Evolutionary conservation across 1,140 invertebrate species (phyloP), one percentile per base, ranked within the genome.

Genomic region (Littorina saxatilis): DNA sequence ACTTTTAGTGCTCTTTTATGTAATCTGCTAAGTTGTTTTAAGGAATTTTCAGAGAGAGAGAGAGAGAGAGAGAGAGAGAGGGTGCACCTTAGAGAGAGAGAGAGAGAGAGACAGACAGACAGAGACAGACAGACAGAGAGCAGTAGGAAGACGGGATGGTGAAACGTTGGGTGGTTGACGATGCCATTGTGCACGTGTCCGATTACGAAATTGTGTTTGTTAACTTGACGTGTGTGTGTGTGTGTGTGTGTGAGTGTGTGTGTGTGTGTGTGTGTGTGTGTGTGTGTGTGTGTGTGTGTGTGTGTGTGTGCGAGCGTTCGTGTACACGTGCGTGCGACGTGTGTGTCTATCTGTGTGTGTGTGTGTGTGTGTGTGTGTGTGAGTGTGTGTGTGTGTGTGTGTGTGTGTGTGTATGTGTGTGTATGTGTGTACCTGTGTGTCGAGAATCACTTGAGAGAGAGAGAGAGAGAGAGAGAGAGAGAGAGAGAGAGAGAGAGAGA

Each of bases 31-130:
- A n/a, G n/a, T n/a, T n/a, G n/a, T n/a, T n/a, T n/a, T n/a, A n/a
- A n/a, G n/a, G n/a, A n/a, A n/a, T n/a, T n/a, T n/a, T n/a, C n/a
- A 66, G 61, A 66, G 7, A 66, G 61, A 66, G 7, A 66, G 61
- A 66, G 7, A 66, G 61, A 66, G 61, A 66, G 61, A 66, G 7
- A 66, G 7, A 66, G 61, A 66, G 61, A 9, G 61, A 35, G 32
- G 23, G 7, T 7, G 7, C 7, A 23, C 5, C 32, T 9, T 23
- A 27, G 61, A 66, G 5, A 66, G 7, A 47, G 43, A 47, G 43
- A 47, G 7, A 47, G 43, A 47, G 7, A 47, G 43, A 47, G 43
- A 47, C 43, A 47, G 43, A 47, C 7, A 47, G 7, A 47, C 7
- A 47, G 7, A 47, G 43, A 47, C 43, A 47, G 43, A 47, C 43